phyloP scores from a whole-genome alignment of 2,888 invertebrate species.

The Xestia xanthographa region DNA sequence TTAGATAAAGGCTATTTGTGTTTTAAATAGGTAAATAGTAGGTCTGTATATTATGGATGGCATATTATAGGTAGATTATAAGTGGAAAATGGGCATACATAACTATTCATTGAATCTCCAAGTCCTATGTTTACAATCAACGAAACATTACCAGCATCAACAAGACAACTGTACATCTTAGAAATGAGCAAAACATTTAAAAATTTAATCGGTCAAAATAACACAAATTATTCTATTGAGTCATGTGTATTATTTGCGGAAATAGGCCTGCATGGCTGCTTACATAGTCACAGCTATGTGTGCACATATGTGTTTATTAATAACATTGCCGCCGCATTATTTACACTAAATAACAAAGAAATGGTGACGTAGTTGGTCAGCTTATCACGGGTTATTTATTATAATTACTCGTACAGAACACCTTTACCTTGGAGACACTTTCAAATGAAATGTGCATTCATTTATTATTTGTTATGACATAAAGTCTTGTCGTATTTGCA shows the following conservation, averaged over 20 bases:
- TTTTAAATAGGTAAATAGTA: too few species aligned
- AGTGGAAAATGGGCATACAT: too few species aligned
- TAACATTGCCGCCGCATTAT: background rate
- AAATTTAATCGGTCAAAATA: background rate
- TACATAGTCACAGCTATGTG: background rate
- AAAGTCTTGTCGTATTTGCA: background rate
- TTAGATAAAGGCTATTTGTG: too few species aligned
- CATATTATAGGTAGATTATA: too few species aligned
- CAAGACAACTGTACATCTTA: background rate
- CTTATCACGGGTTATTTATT: background rate
- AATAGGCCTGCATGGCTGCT: background rate
- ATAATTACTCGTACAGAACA: background rate
- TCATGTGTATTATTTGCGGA: constrained; percentile 5
- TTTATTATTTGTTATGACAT: background rate
- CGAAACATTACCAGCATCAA: background rate
- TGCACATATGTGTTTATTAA: background rate
- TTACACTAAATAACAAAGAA: background rate
- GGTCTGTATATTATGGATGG: too few species aligned
- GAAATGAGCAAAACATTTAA: background rate
- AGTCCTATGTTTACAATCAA: too few species aligned
- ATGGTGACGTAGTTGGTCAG: constrained; percentile 2
- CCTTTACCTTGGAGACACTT: background rate
- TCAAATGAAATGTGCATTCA: background rate
- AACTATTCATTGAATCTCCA: too few species aligned
- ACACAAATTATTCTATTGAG: background rate